Evolutionary conservation across 1,140 invertebrate species (phyloP), one percentile per base, ranked within the genome.

Genomic region (Bathynomus jamesi): DNA sequence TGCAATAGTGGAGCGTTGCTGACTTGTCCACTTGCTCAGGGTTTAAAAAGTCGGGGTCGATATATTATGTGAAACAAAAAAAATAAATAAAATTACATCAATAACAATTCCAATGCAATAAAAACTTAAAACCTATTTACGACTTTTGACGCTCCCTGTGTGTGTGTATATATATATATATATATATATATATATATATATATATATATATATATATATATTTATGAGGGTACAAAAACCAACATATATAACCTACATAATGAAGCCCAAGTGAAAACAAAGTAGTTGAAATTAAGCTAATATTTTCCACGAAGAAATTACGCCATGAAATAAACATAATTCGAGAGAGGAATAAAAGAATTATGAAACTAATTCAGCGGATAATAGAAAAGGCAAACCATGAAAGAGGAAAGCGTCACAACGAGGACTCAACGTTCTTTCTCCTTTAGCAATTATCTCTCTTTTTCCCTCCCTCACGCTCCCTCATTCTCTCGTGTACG

Each of bases 131-230:
- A 40, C 32, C 32, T 40, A 7, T 40, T 40, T 17, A 7, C 17
- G 7, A 8, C 17, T 8, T 40, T 40, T 40, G 7, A 7, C 17
- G 7, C 32, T 40, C 32, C 32, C 7, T 53, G 21, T 53, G 21
- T 53, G 21, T 53, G 21, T 53, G 21, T 53, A 53, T 53, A 53
- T 53, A 53, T 53, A 53, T 53, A 53, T 53, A 53, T 53, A 53
- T 53, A 53, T 53, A 53, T 53, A 53, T 53, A 53, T 53, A 53
- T 53, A 53, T 53, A 53, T 53, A 53, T 53, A 53, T 53, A 53
- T 53, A 53, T 53, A 53, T 53, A 53, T 53, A 53, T 53, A 53
- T 53, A 53, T 53, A 53, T 53, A 53, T 53, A 53, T 53, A 53
- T 53, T 17, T 53, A 53, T 53, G 21, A 17, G 21, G 13, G 21